phyloP scores from a whole-genome alignment of 2,888 invertebrate species.

The Exocentrus adspersus region DNA sequence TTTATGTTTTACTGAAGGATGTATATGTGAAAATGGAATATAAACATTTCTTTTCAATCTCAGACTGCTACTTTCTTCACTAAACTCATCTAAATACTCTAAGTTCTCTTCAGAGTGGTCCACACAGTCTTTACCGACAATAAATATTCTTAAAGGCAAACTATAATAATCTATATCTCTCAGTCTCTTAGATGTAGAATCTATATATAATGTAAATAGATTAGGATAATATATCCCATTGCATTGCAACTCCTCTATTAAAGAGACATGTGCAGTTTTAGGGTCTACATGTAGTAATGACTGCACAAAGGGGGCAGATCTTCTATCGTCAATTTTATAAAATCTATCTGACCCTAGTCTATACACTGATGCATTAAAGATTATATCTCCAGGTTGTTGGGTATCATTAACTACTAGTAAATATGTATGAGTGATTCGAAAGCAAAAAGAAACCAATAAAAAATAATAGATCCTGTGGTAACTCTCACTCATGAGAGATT shows the following conservation, averaged over 20 bases:
- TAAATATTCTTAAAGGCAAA: conserved; percentile 78
- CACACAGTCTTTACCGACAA: conserved; percentile 77
- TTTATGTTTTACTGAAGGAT: conserved; percentile 72
- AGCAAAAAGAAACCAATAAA: conserved; percentile 45
- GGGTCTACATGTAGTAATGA: conserved; percentile 80
- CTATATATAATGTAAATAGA: conserved; percentile 86
- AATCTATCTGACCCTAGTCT: conserved; percentile 81
- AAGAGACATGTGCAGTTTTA: conserved; percentile 78
- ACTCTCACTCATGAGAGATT: conserved; percentile 52
- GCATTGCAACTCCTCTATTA: conserved; percentile 78
- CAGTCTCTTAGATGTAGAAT: conserved; percentile 82
- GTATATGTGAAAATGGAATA: conserved; percentile 61
- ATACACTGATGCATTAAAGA: conserved; percentile 84
- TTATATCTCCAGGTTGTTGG: conserved; percentile 71
- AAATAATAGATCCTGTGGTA: conserved; percentile 38
- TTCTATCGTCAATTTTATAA: conserved; percentile 82
- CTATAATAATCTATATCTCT: conserved; percentile 86
- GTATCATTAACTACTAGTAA: conserved; percentile 60
- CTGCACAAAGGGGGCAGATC: conserved; percentile 85
- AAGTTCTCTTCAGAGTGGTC: conserved; percentile 68
- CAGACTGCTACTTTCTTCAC: conserved; percentile 48
- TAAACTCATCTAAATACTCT: conserved; percentile 61
- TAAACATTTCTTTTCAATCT: conserved; percentile 33
- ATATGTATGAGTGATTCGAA: conserved; percentile 49
- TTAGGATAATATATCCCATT: conserved; percentile 86